Conservation (phyloP, 2,797 vertebrate genomes). For the Macropus fuliginosus region DNA sequence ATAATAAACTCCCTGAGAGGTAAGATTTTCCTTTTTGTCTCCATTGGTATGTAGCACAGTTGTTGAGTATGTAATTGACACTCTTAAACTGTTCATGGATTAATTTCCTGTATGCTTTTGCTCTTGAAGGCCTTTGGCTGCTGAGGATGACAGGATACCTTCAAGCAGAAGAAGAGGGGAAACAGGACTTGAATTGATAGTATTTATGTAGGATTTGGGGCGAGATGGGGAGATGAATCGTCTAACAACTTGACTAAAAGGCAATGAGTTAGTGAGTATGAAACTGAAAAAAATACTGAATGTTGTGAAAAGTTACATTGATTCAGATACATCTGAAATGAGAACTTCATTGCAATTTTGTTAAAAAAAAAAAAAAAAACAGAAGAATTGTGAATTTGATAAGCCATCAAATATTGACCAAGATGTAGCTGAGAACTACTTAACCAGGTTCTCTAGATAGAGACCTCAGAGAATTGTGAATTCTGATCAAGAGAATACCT, state of each 20-base stretch:
- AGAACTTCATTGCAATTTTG: background rate
- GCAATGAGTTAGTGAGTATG: background rate
- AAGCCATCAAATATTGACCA: background rate
- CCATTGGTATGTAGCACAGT: background rate
- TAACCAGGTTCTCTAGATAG: background rate
- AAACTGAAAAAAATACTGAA: background rate
- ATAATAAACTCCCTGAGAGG: background rate
- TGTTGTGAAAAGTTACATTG: background rate
- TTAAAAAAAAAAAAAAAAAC: too few species aligned
- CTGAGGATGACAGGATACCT: background rate
- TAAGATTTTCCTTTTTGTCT: background rate
- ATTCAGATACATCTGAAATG: background rate
- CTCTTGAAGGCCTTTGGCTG: background rate
- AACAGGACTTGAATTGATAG: background rate
- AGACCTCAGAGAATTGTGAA: background rate
- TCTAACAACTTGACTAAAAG: background rate
- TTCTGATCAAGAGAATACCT: background rate
- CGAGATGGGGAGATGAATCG: background rate
- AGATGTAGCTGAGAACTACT: background rate
- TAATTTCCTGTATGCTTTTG: background rate
- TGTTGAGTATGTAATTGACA: background rate
- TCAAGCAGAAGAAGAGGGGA: background rate
- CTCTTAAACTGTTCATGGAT: background rate
- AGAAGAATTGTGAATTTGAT: background rate
- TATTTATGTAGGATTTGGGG: background rate